Base-by-base conservation (phyloP, 2,113 vertebrate genomes). In the Barbus barbus region DNA sequence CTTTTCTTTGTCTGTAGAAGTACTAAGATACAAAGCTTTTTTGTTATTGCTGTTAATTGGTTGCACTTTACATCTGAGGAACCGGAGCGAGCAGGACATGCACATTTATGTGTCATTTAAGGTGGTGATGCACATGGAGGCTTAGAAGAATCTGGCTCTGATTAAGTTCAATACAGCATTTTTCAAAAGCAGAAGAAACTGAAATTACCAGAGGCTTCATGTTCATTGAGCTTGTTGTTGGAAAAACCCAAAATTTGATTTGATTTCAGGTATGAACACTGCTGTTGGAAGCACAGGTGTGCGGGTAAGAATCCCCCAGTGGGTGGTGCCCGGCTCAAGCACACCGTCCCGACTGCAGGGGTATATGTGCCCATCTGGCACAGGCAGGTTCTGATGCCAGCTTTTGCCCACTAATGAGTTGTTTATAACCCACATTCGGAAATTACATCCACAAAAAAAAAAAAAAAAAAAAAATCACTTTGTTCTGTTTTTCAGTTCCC, bases 131-230 rank as follows among this genome's bases (percentile, higher is more conserved):
- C 82, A 75, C 22, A 78, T 84, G 78, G 80, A 83, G 86, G 5
- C 6, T 53, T 5, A 20, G 48, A 5, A 48, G 16, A 89, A 93
- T 90, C 91, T 92, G 90, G 88, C 87, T 90, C 84, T 89, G 90
- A 92, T 92, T 92, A 92, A 41, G 38, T 65, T 31, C 16, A 67
- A 3, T 33, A 33, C 7, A 7, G 8, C 87, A 85, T 85, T 53
- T 87, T 80, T 81, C 67, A 78, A n/a, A n/a, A n/a, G n/a, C n/a
- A n/a, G n/a, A n/a, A n/a, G n/a, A n/a, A n/a, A 73, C 5, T 31
- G 9, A 65, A 33, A 9, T 20, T 31, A 67, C 63, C 31, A 65
- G 28, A 1, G 28, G 61, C 61, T 14, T 3, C 14, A 5, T 48
- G 16, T 48, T 53, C 48, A 20, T 2, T 53, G 18, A 53, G 48